phyloP scores from a whole-genome alignment of 2,797 vertebrate genomes.

The Psittacula derbiana region DNA sequence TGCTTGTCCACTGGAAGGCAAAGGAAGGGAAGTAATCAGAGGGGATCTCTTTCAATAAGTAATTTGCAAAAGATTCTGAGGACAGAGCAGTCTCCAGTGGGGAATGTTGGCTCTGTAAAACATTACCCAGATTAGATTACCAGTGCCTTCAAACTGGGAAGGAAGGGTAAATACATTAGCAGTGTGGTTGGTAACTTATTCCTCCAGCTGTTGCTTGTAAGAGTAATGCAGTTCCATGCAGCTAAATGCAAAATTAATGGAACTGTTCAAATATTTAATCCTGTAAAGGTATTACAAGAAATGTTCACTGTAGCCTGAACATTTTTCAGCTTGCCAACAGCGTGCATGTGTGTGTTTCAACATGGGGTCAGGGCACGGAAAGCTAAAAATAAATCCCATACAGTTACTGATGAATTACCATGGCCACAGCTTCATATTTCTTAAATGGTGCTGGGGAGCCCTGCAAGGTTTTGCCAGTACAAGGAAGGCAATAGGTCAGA shows the following conservation, averaged over 20 bases:
- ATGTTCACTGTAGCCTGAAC: neutral
- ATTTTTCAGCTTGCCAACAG: neutral
- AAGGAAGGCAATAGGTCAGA: neutral
- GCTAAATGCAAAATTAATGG: slow-evolving; percentile 42
- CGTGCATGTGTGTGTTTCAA: neutral
- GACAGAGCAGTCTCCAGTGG: neutral
- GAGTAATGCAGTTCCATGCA: neutral
- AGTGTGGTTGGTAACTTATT: neutral
- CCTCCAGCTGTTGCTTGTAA: neutral
- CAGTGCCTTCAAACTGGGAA: neutral
- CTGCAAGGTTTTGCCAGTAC: neutral
- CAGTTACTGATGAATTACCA: neutral
- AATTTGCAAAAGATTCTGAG: neutral
- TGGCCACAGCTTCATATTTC: neutral
- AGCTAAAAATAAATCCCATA: neutral
- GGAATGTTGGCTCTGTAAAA: neutral
- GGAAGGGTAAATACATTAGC: neutral
- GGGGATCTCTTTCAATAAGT: neutral
- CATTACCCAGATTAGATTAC: neutral
- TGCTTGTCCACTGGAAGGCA: neutral
- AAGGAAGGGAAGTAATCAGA: neutral
- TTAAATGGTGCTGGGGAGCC: neutral
- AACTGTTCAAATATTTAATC: slow-evolving; percentile 45
- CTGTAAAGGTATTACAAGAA: neutral
- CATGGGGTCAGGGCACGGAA: neutral